Conservation (phyloP, 2,113 vertebrate genomes). For the Tautogolabrus adspersus region DNA sequence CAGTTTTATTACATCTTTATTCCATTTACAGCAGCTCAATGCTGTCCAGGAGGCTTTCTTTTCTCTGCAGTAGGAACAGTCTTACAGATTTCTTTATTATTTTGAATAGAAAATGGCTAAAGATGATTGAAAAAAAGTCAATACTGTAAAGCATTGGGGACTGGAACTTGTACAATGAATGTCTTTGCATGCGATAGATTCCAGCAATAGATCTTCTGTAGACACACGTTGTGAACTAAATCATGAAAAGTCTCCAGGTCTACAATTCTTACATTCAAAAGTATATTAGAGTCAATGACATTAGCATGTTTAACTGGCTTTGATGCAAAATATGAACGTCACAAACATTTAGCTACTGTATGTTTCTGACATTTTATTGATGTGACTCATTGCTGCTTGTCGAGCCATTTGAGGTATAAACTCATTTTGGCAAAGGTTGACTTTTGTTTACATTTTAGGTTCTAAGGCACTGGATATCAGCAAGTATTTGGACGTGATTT, state of each 20-base stretch:
- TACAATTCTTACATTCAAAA: slow-evolving; percentile 7
- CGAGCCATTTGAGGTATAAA: neutral
- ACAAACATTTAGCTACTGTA: no score
- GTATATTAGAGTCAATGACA: slow-evolving; percentile 27
- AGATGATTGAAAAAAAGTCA: slow-evolving; percentile 40
- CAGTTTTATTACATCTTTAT: slow-evolving; percentile 31
- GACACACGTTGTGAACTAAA: slow-evolving; percentile 39
- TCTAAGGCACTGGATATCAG: no score
- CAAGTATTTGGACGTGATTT: neutral
- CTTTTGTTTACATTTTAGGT: slow-evolving; percentile 20
- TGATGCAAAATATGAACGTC: neutral
- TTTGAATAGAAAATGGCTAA: slow-evolving; percentile 41
- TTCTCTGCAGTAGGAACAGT: slow-evolving; percentile 8
- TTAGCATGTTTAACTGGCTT: slow-evolving; percentile 42
- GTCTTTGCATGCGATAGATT: slow-evolving; percentile 34
- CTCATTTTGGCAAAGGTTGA: neutral
- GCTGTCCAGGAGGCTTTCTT: slow-evolving; percentile 15
- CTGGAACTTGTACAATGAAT: slow-evolving; percentile 48
- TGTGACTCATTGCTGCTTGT: neutral
- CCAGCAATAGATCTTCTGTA: slow-evolving; percentile 55
- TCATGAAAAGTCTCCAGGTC: slow-evolving; percentile 29
- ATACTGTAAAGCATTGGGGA: slow-evolving; percentile 28
- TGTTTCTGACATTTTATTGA: neutral
- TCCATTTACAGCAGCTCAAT: slow-evolving; percentile 16
- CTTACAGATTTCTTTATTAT: slow-evolving; percentile 43